A percentile compares a stretch with the other conserved stretches of the same genome.
Evolutionary conservation across 2,797 vertebrate species (phyloP).

Genomic region (Alcedo atthis): DNA sequence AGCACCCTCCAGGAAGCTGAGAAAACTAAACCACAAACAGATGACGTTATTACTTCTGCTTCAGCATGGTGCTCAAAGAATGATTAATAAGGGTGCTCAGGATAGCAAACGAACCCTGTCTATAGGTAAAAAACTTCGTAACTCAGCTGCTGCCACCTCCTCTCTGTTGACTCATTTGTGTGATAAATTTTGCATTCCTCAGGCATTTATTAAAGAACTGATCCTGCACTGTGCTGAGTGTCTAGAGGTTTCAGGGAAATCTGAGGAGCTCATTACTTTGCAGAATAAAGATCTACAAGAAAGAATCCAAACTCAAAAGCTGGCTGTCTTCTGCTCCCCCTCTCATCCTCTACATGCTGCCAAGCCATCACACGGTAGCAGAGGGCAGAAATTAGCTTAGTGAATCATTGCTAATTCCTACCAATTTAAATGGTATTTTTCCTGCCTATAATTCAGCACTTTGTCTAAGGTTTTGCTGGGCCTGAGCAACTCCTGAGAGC

Average conservation of each 20-base stretch:
- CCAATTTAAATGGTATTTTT: constrained; percentile 35
- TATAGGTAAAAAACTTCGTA: neutral
- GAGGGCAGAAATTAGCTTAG: constrained; percentile 46
- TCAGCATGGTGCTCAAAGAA: neutral
- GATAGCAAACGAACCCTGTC: neutral
- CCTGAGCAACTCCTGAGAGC: neutral
- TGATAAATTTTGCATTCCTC: constrained; percentile 25
- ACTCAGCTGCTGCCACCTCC: constrained; percentile 25
- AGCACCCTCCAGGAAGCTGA: neutral
- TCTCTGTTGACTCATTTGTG: neutral
- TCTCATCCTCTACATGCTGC: rapidly evolving
- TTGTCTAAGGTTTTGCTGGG: constrained; percentile 43
- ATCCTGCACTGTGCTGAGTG: neutral
- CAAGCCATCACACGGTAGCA: rapidly evolving
- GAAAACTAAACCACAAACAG: neutral
- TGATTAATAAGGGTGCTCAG: neutral
- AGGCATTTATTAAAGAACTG: neutral
- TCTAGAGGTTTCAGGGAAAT: neutral
- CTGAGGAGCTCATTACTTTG: constrained; percentile 26
- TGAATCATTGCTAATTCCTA: constrained; percentile 36
- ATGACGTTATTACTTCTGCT: neutral
- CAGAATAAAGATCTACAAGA: constrained; percentile 18
- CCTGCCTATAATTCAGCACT: constrained; percentile 30
- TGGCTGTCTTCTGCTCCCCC: neutral
- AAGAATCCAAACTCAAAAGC: constrained; percentile 18